phyloP scores from a whole-genome alignment of 2,888 invertebrate genomes.

The Protonemura montana region DNA sequence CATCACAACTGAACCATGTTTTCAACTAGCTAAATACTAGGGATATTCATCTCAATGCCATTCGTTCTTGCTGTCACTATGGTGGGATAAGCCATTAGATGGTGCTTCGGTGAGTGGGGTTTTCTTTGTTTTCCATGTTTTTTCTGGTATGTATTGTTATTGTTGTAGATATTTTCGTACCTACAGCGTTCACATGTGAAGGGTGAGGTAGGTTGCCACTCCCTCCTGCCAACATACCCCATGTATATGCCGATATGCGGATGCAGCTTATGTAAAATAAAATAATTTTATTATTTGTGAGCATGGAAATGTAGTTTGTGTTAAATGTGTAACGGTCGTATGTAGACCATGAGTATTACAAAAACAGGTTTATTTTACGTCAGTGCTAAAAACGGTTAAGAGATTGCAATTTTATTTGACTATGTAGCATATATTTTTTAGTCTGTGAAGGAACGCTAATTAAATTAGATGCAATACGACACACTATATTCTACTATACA shows the following conservation, averaged over 20 bases:
- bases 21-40: background rate
- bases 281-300: too few relatives aligned
- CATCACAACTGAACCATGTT: background rate
- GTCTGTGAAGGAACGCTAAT: too few relatives aligned
- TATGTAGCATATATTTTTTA: too few relatives aligned
- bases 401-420: too few relatives aligned
- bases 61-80: background rate
- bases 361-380: too few relatives aligned
- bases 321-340: too few relatives aligned
- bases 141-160: background rate
- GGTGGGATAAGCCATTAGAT: background rate
- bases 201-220: background rate
- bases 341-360: too few relatives aligned
- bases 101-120: background rate
- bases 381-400: too few relatives aligned
- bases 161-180: background rate
- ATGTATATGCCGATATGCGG: background rate
- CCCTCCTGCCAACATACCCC: background rate
- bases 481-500: too few relatives aligned
- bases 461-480: too few relatives aligned
- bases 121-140: background rate
- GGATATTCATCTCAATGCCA: background rate
- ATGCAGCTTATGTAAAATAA: too few relatives aligned
- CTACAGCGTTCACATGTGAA: background rate
- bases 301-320: too few relatives aligned